These are phyloP conservation scores for Cliona cf. orientalis DNA, from an alignment of 37 sponge, comb jelly and placozoan species.

Conservation along the genomic window DNA sequence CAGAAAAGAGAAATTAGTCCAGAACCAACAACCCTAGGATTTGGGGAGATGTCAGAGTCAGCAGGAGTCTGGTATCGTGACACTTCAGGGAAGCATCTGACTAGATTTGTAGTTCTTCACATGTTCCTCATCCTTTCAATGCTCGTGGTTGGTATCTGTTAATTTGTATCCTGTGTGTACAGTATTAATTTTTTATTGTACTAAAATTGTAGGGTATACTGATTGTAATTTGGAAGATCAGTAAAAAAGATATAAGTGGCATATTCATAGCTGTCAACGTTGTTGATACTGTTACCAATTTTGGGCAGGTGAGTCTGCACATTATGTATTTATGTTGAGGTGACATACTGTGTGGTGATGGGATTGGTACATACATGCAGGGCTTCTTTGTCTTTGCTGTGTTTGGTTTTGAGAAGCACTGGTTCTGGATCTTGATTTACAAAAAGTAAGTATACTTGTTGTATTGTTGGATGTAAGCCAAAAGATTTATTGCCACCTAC, in stretches of 20 bases:
- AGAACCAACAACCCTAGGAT: background rate
- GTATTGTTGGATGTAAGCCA: too few species aligned
- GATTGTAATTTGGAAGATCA: slow-evolving; percentile 54
- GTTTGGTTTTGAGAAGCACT: slow-evolving; percentile 75
- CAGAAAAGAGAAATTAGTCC: background rate
- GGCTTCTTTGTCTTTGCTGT: slow-evolving; percentile 61
- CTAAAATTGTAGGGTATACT: slow-evolving; percentile 46
- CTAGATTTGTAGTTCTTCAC: slow-evolving; percentile 30
- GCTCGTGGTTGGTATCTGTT: slow-evolving; percentile 34
- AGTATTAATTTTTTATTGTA: background rate
- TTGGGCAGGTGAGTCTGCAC: slow-evolving; percentile 59
- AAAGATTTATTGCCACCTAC: too few species aligned
- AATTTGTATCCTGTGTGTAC: background rate
- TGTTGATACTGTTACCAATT: slow-evolving; percentile 53
- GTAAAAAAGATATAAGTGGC: slow-evolving; percentile 16
- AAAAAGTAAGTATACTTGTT: slow-evolving; percentile 39
- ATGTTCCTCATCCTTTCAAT: slow-evolving; percentile 49
- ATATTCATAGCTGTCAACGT: slow-evolving; percentile 63
- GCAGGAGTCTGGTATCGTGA: slow-evolving; percentile 35
- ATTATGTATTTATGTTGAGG: background rate
- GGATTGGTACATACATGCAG: slow-evolving; percentile 9
- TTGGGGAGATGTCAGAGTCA: background rate
- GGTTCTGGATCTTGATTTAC: slow-evolving; percentile 51
- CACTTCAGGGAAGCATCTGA: slow-evolving; percentile 30
- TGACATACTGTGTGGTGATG: background rate